phyloP scores from a whole-genome alignment of 2,113 vertebrate genomes.

The Cercopithecus mona region DNA sequence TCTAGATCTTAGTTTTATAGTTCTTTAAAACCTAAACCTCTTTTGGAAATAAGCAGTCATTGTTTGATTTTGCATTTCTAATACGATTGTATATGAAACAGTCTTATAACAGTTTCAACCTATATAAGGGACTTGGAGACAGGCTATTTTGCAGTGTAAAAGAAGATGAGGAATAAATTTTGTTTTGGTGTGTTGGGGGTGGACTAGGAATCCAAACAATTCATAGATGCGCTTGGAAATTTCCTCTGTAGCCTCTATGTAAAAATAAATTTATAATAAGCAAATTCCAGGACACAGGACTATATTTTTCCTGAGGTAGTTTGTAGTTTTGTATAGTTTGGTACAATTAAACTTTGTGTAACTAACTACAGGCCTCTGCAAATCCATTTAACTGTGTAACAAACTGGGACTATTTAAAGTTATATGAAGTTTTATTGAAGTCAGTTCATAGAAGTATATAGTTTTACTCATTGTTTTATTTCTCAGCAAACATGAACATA shows the following conservation, averaged over 20 bases:
- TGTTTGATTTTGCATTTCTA: slow-evolving; percentile 33
- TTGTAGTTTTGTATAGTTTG: slow-evolving; percentile 30
- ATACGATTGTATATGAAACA: background rate
- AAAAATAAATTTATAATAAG: background rate
- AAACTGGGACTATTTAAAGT: background rate
- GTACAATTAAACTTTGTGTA: background rate
- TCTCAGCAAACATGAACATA: background rate
- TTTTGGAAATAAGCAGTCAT: slow-evolving; percentile 35
- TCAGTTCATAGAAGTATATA: background rate
- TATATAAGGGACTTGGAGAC: background rate
- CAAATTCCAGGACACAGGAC: background rate
- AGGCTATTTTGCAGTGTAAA: background rate
- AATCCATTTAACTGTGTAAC: background rate
- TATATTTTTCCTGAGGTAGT: background rate
- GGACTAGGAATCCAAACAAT: background rate
- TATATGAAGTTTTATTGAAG: slow-evolving; percentile 7
- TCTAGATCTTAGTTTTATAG: background rate
- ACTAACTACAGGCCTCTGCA: background rate
- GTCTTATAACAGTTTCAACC: background rate
- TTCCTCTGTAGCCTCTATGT: background rate
- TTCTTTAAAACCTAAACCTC: slow-evolving; percentile 38
- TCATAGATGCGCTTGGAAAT: background rate
- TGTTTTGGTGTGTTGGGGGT: background rate
- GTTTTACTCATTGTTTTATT: slow-evolving; percentile 33
- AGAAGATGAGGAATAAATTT: background rate